Base-by-base conservation (phyloP, 2,888 invertebrate species). In the Stratiomys singularior region DNA sequence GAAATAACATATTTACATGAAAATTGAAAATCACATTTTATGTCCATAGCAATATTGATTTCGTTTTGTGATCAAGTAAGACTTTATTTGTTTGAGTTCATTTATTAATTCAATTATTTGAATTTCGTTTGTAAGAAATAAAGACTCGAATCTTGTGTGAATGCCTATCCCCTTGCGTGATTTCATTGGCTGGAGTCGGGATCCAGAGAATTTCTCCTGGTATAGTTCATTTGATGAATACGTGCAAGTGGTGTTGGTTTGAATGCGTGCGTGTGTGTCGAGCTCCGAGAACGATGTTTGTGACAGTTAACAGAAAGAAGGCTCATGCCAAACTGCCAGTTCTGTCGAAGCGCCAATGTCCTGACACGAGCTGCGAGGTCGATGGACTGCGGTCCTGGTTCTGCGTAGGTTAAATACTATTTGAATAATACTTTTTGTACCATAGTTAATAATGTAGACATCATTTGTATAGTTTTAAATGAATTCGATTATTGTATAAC, bases 161-260 rank as follows among this genome's bases (percentile, higher is more conserved):
- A 66, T 78, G 78, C 52, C 66, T 64, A 18, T 47, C 63, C 63
- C 27, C 27, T 15, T 63, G 63, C 63, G 63, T 63, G 63, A 63
- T n/a, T 52, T 52, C 15, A 52, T 18, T 15, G 52, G 9, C 9
- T 9, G 37, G 37, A 52, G 52, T 52, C 52, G 4, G 52, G 3
- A 13, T 13, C 52, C 52, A n/a, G 7, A 4, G 52, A 13, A 52
- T 13, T 18, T 4, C 3, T 52, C 15, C n/a, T 52, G 4, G 52
- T 52, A 9, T 52, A n/a, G 52, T 52, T 52, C 4, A 52, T 52
- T 52, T 7, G 15, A 15, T 37, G 37, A 37, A 37, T 37, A 3
- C 37, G 3, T 37, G 37, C 37, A 37, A 37, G 5, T 37, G 37
- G 37, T 9, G 9, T 52, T 52, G 15, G 52, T 52, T 52, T n/a